Base-by-base conservation (phyloP, 2,888 invertebrate species). In the Steromphala cineraria region DNA sequence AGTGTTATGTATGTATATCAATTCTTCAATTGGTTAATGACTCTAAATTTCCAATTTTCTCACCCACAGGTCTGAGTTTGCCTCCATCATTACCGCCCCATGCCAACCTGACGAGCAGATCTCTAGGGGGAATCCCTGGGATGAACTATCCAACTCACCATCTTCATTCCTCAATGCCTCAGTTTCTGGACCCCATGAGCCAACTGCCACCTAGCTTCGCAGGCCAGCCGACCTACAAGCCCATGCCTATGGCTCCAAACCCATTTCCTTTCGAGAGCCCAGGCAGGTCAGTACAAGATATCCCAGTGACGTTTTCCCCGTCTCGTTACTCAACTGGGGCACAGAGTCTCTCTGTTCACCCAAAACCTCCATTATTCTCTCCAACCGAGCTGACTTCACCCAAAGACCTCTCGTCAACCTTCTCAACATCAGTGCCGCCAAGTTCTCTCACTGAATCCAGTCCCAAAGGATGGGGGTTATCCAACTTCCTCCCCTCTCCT, bases 181-280 rank as follows among this genome's bases (percentile, higher is more conserved):
- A 84, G 67, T 82, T 89, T 52, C 82, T 87, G 10, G 90, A 90
- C 56, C 83, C 85, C 24, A 83, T 87, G 80, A 77, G 80, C 46
- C 85, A 86, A 28, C 84, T 90, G 24, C 55, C 83, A 55, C 74
- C 83, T 0, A 85, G 85, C 19, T 84, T 89, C 56, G 79, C 86
- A 7, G 80, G 84, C 74, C 87, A 89, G 80, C 82, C 84, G 19
- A 84, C 85, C 15, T 90, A 90, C 83, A 91, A 91, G 80, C 80
- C 87, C 36, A 86, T 90, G 56, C 78, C 86, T 17, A 82, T 89
- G 52, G 86, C 84, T 0, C 85, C 86, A 78, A 83, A 84, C 28
- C 88, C 90, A 24, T 85, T 88, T 62, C 83, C 86, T 7, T 87
- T 90, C 75, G 88, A 89, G 40, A 79, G 87, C 13, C 76, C 85